Percentiles rank a stretch among this genome's conserved stretches.
Evolutionary conservation across 30 jellyfish, hydroid and myxozoan species (phyloP).

Genomic region (Chironex yamaguchii): DNA sequence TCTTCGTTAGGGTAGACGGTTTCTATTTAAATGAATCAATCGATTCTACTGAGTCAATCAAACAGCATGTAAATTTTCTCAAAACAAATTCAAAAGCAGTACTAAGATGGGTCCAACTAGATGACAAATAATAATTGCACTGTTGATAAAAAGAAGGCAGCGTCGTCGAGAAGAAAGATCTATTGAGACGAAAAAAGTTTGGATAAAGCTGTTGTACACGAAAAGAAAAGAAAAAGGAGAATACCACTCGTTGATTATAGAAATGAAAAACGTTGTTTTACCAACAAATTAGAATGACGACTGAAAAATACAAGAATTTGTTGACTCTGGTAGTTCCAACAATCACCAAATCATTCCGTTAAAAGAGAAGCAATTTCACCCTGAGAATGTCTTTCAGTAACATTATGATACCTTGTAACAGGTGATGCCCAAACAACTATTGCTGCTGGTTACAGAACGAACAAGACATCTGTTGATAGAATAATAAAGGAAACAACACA

Average conservation of each 20-base stretch:
- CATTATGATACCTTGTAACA: neutral
- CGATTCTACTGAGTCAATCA: too few species aligned
- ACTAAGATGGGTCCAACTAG: too few species aligned
- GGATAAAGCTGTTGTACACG: too few species aligned
- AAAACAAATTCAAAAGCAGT: too few species aligned
- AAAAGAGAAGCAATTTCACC: slow-evolving; percentile 32
- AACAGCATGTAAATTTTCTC: too few species aligned
- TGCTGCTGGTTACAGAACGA: slow-evolving; percentile 43
- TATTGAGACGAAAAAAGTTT: too few species aligned
- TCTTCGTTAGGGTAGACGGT: too few species aligned
- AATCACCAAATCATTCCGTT: neutral
- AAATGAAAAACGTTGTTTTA: slow-evolving; percentile 40
- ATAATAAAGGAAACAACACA: slow-evolving; percentile 35
- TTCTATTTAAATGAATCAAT: too few species aligned
- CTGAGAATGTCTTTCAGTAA: slow-evolving; percentile 66
- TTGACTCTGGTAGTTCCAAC: slow-evolving; percentile 37
- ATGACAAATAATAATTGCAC: too few species aligned
- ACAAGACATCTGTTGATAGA: slow-evolving; percentile 58
- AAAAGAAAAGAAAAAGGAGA: slow-evolving; percentile 66
- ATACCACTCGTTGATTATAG: slow-evolving; percentile 23
- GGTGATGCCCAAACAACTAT: slow-evolving; percentile 8
- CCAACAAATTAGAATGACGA: slow-evolving; percentile 17
- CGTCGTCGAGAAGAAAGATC: too few species aligned
- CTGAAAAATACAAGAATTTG: slow-evolving; percentile 8
- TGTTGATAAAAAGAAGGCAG: too few species aligned